Percentiles rank a stretch among this genome's conserved stretches.
Conservation (phyloP, 2,888 invertebrate species). For the Acanthosepion esculentum region DNA sequence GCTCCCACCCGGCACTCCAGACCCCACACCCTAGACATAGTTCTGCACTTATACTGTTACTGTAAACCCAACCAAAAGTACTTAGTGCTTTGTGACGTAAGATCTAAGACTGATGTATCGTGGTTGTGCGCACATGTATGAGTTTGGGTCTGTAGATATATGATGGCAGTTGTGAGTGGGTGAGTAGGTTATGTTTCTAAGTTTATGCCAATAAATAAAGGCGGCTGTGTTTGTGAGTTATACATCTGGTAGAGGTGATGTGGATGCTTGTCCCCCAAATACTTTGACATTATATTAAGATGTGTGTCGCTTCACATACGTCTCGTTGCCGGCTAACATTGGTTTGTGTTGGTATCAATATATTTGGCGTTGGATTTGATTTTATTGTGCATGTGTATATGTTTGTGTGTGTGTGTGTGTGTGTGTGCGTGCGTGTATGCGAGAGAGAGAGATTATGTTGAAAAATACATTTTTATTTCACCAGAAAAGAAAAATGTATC, state of each 20-base stretch:
- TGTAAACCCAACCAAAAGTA: conserved; percentile 18
- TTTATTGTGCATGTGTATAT: too few species aligned
- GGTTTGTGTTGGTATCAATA: neutral
- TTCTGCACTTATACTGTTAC: neutral
- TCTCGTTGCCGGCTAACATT: neutral
- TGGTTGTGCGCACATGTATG: neutral
- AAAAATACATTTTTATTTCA: too few species aligned
- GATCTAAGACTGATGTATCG: neutral
- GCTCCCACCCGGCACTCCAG: neutral
- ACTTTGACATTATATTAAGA: too few species aligned
- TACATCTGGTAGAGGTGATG: neutral
- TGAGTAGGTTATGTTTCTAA: neutral
- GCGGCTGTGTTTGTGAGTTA: neutral
- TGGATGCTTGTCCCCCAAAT: neutral
- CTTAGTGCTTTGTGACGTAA: conserved; percentile 6
- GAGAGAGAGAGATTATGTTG: too few species aligned
- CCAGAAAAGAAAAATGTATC: too few species aligned
- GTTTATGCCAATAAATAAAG: neutral
- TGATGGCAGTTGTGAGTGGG: neutral
- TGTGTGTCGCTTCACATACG: neutral
- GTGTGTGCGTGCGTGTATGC: too few species aligned
- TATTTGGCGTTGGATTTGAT: too few species aligned
- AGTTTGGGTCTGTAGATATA: neutral
- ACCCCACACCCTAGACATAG: neutral
- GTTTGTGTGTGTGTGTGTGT: too few species aligned